Base-by-base conservation (phyloP, 1,140 invertebrate species). In the Mactra quadrangularis region DNA sequence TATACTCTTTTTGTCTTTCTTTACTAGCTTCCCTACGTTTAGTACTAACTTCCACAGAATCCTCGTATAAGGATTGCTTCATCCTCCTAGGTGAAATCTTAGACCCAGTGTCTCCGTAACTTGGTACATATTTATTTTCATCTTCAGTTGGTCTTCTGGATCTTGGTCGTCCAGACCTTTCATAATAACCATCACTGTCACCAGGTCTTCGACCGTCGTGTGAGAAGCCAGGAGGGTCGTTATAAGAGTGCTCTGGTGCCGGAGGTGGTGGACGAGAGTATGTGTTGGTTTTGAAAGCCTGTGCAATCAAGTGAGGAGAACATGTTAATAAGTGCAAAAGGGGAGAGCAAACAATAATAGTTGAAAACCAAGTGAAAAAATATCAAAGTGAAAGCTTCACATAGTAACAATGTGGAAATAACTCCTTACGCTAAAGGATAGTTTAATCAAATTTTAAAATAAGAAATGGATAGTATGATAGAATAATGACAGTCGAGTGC, bases 1-100 rank as follows among this genome's bases (percentile, higher is more conserved):
- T 78, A 78, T 78, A 78, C 25, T 78, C 76, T 64, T 66, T 29
- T 68, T 78, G 76, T 52, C 76, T 64, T 78, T 78, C 64, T 59
- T 68, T 78, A 57, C 52, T 78, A 68, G 76, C 76, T 57, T 78
- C 60, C 45, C 25, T 45, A 62, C 74, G 74, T 50, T 76, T 76
- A 22, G 41, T 6, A 52, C 55, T 50, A 57, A 76, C 74, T 60
- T 76, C 74, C 62, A 47, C 74, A 50, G 55, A 60, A 64, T 76
- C 74, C 3, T 41, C 22, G 33, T 76, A 76, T 9, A 76, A 25
- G 9, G 57, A 13, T 4, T 60, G 19, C 50, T 76, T 76, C 45
- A 47, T 60, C 27, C 74, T 60, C 17, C 74, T 25, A 1, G 74
- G 74, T 22, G 74, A 76, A 0, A 33, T 31, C 52, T 75, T 11